Conservation (phyloP, 2,113 vertebrate genomes). For the Anhinga rufa region DNA sequence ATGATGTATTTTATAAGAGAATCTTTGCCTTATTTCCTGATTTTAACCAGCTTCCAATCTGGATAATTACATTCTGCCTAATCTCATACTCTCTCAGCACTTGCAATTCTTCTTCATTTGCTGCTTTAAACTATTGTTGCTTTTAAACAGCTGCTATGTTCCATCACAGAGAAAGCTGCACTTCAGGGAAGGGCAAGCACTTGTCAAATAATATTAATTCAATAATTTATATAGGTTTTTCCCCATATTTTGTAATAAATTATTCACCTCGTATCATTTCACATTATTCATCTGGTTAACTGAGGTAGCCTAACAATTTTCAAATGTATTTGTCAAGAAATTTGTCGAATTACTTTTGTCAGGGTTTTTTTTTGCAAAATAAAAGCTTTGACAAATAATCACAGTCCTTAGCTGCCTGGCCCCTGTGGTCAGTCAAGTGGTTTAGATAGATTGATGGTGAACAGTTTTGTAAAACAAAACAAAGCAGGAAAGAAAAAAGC, state of each 20-base stretch:
- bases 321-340: constrained; percentile 47
- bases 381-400: constrained; percentile 35
- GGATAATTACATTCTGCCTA: constrained; percentile 24
- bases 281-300: constrained; percentile 52
- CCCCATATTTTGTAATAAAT: constrained; percentile 53
- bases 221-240: constrained; percentile 35
- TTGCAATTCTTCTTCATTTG: constrained; percentile 57
- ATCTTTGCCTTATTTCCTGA: neutral
- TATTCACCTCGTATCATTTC: constrained; percentile 55
- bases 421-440: constrained; percentile 22
- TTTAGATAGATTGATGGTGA: neutral
- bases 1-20: neutral
- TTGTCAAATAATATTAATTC: constrained; percentile 64
- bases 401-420: neutral
- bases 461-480: neutral
- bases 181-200: constrained; percentile 52
- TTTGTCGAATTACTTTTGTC: constrained; percentile 33
- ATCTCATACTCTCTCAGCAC: constrained; percentile 10
- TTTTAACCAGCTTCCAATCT: constrained; percentile 26
- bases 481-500: neutral
- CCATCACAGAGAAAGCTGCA: constrained; percentile 35
- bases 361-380: neutral
- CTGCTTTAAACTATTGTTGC: constrained; percentile 35
- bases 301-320: constrained; percentile 32
- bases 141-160: constrained; percentile 60